These are phyloP conservation scores for Pyrgus malvae DNA, from an alignment of 2,888 invertebrate species.

Conservation along the genomic window DNA sequence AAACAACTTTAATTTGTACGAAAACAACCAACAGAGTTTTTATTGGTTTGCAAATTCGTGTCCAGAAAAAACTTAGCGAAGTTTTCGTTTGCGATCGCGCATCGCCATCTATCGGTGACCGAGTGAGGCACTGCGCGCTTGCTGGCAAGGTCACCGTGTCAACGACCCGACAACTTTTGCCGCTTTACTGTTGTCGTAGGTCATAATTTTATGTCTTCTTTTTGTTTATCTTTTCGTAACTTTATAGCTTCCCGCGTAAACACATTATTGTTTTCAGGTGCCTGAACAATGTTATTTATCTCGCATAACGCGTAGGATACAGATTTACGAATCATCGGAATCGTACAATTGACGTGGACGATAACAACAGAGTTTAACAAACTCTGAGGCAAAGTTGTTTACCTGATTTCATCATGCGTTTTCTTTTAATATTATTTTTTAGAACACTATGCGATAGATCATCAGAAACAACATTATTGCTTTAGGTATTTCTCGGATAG, in stretches of 20 bases:
- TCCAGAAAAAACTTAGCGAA: background rate
- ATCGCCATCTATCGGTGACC: constrained; percentile 67
- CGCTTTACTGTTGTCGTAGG: constrained; percentile 81
- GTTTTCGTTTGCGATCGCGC: constrained; percentile 31
- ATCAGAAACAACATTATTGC: too few species aligned
- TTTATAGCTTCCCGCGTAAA: constrained; percentile 73
- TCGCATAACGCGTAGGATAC: background rate
- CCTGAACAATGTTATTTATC: constrained; percentile 16
- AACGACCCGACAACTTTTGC: constrained; percentile 80
- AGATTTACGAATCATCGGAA: background rate
- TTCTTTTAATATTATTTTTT: background rate
- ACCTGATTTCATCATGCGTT: background rate
- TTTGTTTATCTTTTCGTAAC: constrained; percentile 81
- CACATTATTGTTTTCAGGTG: constrained; percentile 42
- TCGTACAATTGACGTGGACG: background rate
- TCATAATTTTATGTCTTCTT: constrained; percentile 82
- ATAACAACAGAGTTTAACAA: background rate
- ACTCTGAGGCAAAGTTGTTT: background rate
- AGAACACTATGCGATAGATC: background rate
- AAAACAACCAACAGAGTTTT: background rate
- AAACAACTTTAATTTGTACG: too few species aligned
- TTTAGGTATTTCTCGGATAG: too few species aligned
- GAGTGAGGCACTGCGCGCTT: constrained; percentile 38
- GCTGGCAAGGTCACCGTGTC: constrained; percentile 76
- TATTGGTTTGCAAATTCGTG: background rate